phyloP scores from a whole-genome alignment of 2,797 vertebrate species.

The Semotilus atromaculatus region DNA sequence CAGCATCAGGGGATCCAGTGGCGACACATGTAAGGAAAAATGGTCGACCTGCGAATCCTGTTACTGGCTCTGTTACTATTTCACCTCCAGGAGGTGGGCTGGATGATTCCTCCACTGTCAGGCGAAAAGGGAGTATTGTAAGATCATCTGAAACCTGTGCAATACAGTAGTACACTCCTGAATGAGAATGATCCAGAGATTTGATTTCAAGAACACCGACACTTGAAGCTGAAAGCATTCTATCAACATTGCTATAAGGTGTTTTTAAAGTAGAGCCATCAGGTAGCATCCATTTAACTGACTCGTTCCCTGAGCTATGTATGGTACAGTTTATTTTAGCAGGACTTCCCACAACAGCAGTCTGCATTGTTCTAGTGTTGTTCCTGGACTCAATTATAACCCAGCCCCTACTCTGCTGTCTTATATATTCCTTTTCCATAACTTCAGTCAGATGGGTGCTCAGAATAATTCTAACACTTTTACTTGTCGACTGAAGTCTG shows the following conservation, averaged over 20 bases:
- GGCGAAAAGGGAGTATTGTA: conserved; percentile 73
- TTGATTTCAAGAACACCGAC: conserved; percentile 79
- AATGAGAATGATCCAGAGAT: conserved; percentile 73
- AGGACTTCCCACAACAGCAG: conserved; percentile 73
- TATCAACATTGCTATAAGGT: conserved; percentile 68
- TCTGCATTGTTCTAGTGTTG: conserved; percentile 64
- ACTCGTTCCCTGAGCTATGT: conserved; percentile 79
- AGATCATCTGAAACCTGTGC: conserved; percentile 78
- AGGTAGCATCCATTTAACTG: conserved; percentile 84
- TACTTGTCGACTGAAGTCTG: conserved; percentile 82
- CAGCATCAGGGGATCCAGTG: conserved; percentile 80
- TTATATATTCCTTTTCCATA: conserved; percentile 66
- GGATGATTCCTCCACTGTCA: conserved; percentile 81
- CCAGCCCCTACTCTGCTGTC: conserved; percentile 78
- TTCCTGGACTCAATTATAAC: conserved; percentile 82
- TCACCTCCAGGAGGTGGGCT: conserved; percentile 69
- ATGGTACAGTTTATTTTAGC: conserved; percentile 80
- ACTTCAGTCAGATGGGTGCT: conserved; percentile 71
- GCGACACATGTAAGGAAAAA: conserved; percentile 79
- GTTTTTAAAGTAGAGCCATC: conserved; percentile 79
- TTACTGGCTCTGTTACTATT: conserved; percentile 59
- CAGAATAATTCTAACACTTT: conserved; percentile 79
- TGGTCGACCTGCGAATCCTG: conserved; percentile 73
- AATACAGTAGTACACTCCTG: conserved; percentile 86
- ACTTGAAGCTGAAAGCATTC: conserved; percentile 77